Evolutionary conservation across 2,888 invertebrate species (phyloP).

Genomic region (Dicyrtomina minuta): DNA sequence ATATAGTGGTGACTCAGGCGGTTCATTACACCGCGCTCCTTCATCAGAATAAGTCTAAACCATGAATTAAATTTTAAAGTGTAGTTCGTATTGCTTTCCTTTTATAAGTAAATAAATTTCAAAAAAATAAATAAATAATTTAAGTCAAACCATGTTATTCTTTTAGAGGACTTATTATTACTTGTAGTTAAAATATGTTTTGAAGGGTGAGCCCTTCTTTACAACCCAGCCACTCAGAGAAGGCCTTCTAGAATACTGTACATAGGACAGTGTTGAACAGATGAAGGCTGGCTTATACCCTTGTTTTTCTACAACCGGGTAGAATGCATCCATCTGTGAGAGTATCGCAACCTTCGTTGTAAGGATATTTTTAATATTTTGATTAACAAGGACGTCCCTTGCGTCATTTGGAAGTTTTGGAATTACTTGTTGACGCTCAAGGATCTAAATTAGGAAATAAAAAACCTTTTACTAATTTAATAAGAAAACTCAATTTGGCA

Average conservation of each 20-base stretch:
- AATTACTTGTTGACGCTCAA: not conserved
- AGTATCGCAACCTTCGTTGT: slow-evolving; percentile 34
- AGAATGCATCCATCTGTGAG: slow-evolving; percentile 39
- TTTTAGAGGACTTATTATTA: slow-evolving; percentile 5
- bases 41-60: slow-evolving; percentile 32
- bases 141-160: not conserved
- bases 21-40: slow-evolving; percentile 25
- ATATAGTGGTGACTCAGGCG: no score
- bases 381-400: not conserved
- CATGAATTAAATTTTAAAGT: no score
- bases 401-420: not conserved
- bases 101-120: no score
- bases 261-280: slow-evolving; percentile 32
- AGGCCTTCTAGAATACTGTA: slow-evolving; percentile 36
- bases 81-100: no score
- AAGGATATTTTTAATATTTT: not conserved
- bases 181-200: slow-evolving; percentile 44
- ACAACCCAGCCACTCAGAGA: slow-evolving; percentile 41
- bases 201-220: slow-evolving; percentile 36
- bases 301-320: slow-evolving; percentile 28
- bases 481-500: no score
- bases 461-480: no score
- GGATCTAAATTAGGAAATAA: not conserved
- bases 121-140: not conserved
- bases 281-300: slow-evolving; percentile 13